phyloP scores from a whole-genome alignment of 2,888 invertebrate genomes.

The Abrostola triplasia region DNA sequence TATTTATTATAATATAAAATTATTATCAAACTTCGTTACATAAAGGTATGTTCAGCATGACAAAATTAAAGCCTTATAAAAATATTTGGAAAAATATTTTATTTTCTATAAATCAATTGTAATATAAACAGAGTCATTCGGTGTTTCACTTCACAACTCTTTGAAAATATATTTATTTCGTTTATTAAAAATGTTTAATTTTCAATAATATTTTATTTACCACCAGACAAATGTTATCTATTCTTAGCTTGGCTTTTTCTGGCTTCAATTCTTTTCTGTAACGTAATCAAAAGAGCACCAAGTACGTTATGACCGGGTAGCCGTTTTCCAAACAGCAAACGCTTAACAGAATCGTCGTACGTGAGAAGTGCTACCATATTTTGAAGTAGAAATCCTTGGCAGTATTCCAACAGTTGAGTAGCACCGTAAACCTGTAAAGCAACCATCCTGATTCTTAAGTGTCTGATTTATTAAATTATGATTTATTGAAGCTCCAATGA shows the following conservation, averaged over 20 bases:
- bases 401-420: conserved; percentile 94
- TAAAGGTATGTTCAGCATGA: conserved; percentile 47
- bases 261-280: conserved; percentile 94
- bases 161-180: conserved; percentile 15
- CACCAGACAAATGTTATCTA: conserved; percentile 69
- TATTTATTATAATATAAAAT: conserved; percentile 32
- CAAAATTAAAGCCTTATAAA: conserved; percentile 53
- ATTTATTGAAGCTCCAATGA: neutral
- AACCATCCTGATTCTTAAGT: conserved; percentile 3
- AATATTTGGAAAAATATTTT: conserved; percentile 51
- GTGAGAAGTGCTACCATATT: conserved; percentile 98
- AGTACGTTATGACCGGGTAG: conserved; percentile 96
- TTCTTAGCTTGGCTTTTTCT: conserved; percentile 84
- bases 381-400: conserved; percentile 96
- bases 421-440: conserved; percentile 94
- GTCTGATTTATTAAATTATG: neutral
- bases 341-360: conserved; percentile 96
- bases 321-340: conserved; percentile 95
- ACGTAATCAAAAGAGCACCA: conserved; percentile 92
- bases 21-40: conserved; percentile 43
- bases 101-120: conserved; percentile 31
- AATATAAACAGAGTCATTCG: conserved; percentile 19
- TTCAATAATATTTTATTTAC: conserved; percentile 3
- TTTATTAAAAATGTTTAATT: conserved; percentile 22
- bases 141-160: conserved; percentile 27